A percentile compares a stretch with the other conserved stretches of the same genome.
These are phyloP conservation scores for Acronicta aceris DNA, from an alignment of 2,888 invertebrate species.

Conservation along the genomic window DNA sequence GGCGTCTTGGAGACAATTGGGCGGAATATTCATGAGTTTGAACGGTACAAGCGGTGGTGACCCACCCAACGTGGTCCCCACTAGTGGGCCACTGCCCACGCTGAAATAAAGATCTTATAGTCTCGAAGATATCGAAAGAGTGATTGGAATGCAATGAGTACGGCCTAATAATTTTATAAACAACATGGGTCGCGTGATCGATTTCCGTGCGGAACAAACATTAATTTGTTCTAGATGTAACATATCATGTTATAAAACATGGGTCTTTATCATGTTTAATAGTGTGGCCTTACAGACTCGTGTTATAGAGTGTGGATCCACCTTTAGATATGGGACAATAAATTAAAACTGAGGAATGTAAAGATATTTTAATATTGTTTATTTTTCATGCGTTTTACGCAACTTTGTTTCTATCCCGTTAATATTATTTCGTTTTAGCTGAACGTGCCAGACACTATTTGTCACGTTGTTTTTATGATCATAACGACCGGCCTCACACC, in stretches of 20 bases:
- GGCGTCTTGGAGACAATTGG: conserved; percentile 64
- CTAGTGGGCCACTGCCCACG: not conserved
- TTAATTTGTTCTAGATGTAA: too few species aligned
- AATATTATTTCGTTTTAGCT: too few species aligned
- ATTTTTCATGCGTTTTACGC: too few species aligned
- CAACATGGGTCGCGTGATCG: not conserved
- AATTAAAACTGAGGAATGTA: too few species aligned
- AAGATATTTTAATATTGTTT: too few species aligned
- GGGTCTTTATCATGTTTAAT: too few species aligned
- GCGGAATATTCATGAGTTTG: conserved; percentile 70
- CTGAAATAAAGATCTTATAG: not conserved
- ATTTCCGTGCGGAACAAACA: too few species aligned
- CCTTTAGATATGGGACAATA: too few species aligned
- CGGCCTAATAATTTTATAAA: not conserved
- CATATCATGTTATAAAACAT: too few species aligned
- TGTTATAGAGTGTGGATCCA: too few species aligned
- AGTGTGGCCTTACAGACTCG: too few species aligned
- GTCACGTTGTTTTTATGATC: conserved; percentile 21
- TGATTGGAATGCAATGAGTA: not conserved
- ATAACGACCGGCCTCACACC: conserved; percentile 13
- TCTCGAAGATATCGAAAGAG: not conserved
- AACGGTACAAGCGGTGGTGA: conserved; percentile 37
- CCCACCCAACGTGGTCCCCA: conserved; percentile 26
- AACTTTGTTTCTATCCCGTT: too few species aligned
- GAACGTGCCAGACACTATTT: conserved; percentile 6